Evolutionary conservation across 2,797 vertebrate genomes (phyloP), one percentile per base, ranked within the genome.

Genomic region (Acropternis orthonyx): DNA sequence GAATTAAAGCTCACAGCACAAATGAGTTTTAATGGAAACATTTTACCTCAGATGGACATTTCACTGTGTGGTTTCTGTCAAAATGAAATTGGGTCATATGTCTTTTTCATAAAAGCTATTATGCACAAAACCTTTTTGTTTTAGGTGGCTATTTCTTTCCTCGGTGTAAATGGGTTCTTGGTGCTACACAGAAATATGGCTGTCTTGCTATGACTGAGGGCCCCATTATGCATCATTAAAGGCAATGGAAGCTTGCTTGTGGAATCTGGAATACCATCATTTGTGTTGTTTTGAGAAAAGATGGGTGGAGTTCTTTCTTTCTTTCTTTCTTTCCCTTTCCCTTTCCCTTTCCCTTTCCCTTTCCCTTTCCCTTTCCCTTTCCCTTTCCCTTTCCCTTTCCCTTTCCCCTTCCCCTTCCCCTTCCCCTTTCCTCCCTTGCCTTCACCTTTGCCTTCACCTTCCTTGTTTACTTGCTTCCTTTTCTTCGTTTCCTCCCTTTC

Each of bases 1-100:
- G 73, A 93, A 88, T 85, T 89, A 92, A 91, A 87, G 30, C 51
- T 91, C 32, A 36, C 48, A 66, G 41, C 32, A 58, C 30, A 85
- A 88, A 72, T 51, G 5, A 85, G 78, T 90, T 75, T 92, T 86
- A 81, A 94, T 69, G 56, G 58, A 63, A 90, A 58, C 24, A 17
- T 81, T 91, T 93, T 89, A 43, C 48, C 54, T 90, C 75, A 46
- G 71, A 87, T 61, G 34, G 34, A 43, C 41, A 76, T 93, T 95
- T 93, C 54, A 30, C 28, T 62, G 34, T 20, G 0, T 59, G 41
- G 12, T 43, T 93, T 90, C 59, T 76, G 67, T 94, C 46, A 86
- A 75, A 93, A 72, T 62, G 19, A 90, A 85, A 76, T 86, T 73
- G 67, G 39, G 43, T 89, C 36, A 24, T 76, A 80, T 17, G 14